Conservation (phyloP, 2,888 invertebrate genomes). For the Polyommatus icarus region DNA sequence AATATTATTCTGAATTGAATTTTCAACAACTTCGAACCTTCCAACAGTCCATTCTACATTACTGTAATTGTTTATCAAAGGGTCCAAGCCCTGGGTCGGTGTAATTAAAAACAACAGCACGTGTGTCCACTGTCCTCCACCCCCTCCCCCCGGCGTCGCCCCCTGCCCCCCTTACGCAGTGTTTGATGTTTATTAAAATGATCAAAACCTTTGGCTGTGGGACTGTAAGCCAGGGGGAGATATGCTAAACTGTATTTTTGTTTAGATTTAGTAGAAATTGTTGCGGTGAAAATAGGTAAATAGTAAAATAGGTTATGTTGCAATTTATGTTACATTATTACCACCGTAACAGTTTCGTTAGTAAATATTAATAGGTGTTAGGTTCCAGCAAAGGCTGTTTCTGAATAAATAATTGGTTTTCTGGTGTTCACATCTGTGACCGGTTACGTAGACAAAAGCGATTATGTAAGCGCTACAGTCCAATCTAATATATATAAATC, state of each 20-base stretch:
- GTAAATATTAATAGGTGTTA: too few species aligned
- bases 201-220: conserved; percentile 54
- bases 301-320: too few species aligned
- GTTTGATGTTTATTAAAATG: conserved; percentile 64
- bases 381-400: too few species aligned
- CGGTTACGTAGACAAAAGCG: too few species aligned
- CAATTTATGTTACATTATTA: too few species aligned
- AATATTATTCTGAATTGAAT: background rate
- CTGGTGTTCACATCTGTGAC: too few species aligned
- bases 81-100: conserved; percentile 1
- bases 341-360: too few species aligned
- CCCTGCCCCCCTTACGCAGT: background rate
- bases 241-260: conserved; percentile 13
- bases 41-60: background rate
- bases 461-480: too few species aligned
- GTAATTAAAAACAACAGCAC: conserved; percentile 15
- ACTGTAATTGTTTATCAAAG: conserved; percentile 21
- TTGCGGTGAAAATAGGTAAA: background rate
- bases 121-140: conserved; percentile 6
- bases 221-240: conserved; percentile 31
- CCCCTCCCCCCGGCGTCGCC: background rate
- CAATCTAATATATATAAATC: too few species aligned
- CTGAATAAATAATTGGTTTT: too few species aligned
- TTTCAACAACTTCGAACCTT: background rate
- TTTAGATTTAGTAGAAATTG: background rate